Conservation (phyloP, 1,140 invertebrate genomes). For the Coptotermes formosanus region DNA sequence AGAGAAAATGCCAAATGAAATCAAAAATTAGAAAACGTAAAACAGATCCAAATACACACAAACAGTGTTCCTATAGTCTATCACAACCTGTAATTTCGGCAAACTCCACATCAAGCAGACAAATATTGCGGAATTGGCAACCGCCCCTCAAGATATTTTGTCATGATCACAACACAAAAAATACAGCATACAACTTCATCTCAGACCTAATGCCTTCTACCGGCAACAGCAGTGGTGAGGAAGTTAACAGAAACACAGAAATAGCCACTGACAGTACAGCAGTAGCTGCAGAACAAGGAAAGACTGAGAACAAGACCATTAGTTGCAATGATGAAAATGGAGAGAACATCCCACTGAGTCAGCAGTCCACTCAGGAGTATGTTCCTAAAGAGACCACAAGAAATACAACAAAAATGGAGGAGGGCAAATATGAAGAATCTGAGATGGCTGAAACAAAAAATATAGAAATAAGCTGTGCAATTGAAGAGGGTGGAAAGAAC, state of each 20-base stretch:
- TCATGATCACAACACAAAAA: too few relatives aligned
- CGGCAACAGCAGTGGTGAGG: not conserved
- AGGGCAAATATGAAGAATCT: too few relatives aligned
- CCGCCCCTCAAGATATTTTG: not conserved
- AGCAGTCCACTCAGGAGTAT: slow-evolving; percentile 14
- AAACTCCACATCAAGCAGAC: not conserved
- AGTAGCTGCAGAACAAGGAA: not conserved
- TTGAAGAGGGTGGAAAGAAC: not conserved
- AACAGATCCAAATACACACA: not conserved
- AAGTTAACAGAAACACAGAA: not conserved
- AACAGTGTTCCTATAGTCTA: not conserved
- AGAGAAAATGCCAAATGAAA: not conserved
- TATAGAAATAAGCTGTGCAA: not conserved
- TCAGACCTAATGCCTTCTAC: not conserved
- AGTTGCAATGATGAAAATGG: not conserved
- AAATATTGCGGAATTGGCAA: not conserved
- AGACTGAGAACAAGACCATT: not conserved
- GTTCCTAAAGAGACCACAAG: not conserved
- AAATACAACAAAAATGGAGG: not conserved
- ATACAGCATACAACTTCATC: not conserved
- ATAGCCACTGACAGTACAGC: not conserved
- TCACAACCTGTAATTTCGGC: not conserved
- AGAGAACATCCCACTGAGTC: not conserved
- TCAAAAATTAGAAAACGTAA: not conserved
- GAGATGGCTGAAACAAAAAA: not conserved